Evolutionary conservation across 2,113 vertebrate genomes (phyloP).

Genomic region (Strigops habroptila): DNA sequence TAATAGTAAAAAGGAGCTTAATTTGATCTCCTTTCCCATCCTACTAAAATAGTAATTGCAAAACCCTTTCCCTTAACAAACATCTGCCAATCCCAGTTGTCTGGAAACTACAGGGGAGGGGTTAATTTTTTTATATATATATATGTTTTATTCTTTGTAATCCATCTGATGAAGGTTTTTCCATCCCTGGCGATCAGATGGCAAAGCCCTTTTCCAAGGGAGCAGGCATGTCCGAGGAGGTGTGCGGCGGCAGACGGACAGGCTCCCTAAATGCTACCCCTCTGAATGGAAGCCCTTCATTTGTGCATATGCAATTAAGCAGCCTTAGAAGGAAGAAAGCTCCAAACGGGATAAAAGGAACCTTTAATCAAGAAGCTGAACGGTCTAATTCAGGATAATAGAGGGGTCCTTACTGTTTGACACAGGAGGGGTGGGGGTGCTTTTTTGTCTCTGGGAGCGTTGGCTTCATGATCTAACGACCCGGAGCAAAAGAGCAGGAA

Average conservation of each 20-base stretch:
- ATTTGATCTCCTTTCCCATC: background rate
- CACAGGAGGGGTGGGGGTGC: slow-evolving; percentile 55
- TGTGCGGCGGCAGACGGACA: slow-evolving; percentile 77
- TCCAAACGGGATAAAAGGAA: slow-evolving; percentile 65
- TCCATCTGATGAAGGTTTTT: background rate
- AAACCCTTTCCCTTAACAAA: background rate
- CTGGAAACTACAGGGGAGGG: background rate
- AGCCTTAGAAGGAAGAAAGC: slow-evolving; percentile 71
- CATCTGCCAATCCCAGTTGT: background rate
- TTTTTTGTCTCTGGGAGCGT: slow-evolving; percentile 47
- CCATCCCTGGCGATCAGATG: background rate
- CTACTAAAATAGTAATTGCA: background rate
- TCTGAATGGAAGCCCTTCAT: slow-evolving; percentile 80
- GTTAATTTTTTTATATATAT: background rate
- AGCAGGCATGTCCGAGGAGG: slow-evolving; percentile 30
- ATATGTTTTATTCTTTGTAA: background rate
- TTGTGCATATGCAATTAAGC: slow-evolving; percentile 79
- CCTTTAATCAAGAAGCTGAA: slow-evolving; percentile 70
- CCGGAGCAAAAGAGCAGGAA: slow-evolving; percentile 33
- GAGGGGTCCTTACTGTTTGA: slow-evolving; percentile 65
- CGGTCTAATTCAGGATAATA: slow-evolving; percentile 76
- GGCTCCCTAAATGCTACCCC: slow-evolving; percentile 84
- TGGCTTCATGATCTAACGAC: slow-evolving; percentile 61
- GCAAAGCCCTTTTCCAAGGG: slow-evolving; percentile 1
- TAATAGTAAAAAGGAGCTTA: background rate